Evolutionary conservation across 2,113 vertebrate species (phyloP).

Genomic region (Grantiella picta): DNA sequence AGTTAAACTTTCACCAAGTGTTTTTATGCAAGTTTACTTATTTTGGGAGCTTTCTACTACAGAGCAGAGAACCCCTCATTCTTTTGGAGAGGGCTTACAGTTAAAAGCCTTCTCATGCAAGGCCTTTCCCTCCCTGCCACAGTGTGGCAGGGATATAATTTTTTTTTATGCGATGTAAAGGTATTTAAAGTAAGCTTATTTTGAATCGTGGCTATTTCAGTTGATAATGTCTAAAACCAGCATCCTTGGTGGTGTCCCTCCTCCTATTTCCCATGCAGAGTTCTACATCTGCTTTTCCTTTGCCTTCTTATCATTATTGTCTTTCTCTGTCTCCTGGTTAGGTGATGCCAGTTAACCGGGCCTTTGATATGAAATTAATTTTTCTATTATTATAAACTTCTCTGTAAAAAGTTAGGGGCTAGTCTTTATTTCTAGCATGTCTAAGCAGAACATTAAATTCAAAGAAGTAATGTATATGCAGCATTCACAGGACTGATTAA

Average conservation of each 20-base stretch:
- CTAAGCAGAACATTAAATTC: background rate
- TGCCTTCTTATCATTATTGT: background rate
- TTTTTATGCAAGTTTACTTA: background rate
- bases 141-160: background rate
- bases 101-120: background rate
- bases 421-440: background rate
- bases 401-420: background rate
- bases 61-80: background rate
- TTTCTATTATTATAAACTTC: background rate
- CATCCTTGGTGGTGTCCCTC: background rate
- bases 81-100: background rate
- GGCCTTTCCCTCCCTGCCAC: background rate
- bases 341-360: background rate
- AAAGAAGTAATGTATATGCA: background rate
- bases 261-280: background rate
- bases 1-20: background rate
- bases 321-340: background rate
- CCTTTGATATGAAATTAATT: background rate
- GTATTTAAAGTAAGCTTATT: background rate
- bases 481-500: background rate
- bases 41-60: background rate
- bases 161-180: background rate
- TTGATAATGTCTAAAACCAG: background rate
- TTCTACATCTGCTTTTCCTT: background rate
- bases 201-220: background rate